Percentiles rank a stretch among this genome's conserved stretches.
Conservation (phyloP, 2,888 invertebrate species). For the Phyto melanocephala region DNA sequence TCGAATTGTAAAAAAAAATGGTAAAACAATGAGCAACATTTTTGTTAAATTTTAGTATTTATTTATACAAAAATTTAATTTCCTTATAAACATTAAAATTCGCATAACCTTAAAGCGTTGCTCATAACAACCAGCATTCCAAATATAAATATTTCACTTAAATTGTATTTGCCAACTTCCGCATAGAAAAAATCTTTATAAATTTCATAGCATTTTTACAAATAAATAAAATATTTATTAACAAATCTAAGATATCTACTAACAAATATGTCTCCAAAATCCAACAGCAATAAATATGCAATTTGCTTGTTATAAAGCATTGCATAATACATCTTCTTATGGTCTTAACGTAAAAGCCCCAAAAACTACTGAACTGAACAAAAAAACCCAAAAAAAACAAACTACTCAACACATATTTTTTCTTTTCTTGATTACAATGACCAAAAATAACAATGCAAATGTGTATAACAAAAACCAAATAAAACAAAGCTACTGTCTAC, state of each 20-base stretch:
- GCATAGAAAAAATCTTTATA: neutral
- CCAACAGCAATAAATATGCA: neutral
- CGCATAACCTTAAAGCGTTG: too few species aligned
- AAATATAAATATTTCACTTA: neutral
- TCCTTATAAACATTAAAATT: too few species aligned
- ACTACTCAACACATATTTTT: neutral
- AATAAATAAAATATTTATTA: neutral
- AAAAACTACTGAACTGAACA: neutral
- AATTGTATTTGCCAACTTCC: neutral
- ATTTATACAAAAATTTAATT: too few species aligned
- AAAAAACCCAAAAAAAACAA: neutral
- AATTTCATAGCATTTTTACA: neutral
- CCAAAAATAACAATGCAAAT: too few species aligned
- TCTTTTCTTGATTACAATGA: neutral
- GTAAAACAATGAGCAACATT: too few species aligned
- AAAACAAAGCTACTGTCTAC: neutral
- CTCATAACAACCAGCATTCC: too few species aligned
- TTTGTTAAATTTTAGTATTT: too few species aligned
- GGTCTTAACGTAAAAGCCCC: neutral
- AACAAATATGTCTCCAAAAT: neutral
- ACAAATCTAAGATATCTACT: neutral
- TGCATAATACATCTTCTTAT: conserved; percentile 11
- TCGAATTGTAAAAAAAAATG: too few species aligned
- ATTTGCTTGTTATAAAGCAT: neutral
- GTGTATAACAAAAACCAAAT: neutral